Conservation (phyloP, 2,888 invertebrate species). For the Hirtodrosophila histrioides region DNA sequence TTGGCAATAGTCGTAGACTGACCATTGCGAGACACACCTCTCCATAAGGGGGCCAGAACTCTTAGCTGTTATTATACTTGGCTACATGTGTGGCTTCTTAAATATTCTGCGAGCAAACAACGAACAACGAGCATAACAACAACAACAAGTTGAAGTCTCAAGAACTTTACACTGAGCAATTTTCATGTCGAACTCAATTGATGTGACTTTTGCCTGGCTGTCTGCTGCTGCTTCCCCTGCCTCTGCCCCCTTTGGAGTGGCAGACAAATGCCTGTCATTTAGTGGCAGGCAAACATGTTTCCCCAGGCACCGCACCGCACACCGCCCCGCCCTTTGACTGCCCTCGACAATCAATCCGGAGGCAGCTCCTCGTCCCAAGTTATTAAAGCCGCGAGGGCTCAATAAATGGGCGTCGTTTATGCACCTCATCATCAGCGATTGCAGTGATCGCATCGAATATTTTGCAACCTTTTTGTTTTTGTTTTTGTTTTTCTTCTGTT, state of each 20-base stretch:
- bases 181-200: constrained; percentile 79
- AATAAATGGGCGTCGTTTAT: constrained; percentile 81
- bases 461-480: constrained; percentile 38
- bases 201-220: constrained; percentile 52
- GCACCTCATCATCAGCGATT: constrained; percentile 80
- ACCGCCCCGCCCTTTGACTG: neutral
- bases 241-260: constrained; percentile 25
- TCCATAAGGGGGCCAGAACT: constrained; percentile 27
- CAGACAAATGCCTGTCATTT: constrained; percentile 80
- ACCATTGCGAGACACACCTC: constrained; percentile 44
- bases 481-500: constrained; percentile 11
- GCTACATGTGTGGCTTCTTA: constrained; percentile 70
- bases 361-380: constrained; percentile 39
- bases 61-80: neutral
- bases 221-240: constrained; percentile 12
- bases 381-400: constrained; percentile 75
- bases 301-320: neutral
- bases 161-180: constrained; percentile 58
- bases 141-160: constrained; percentile 19
- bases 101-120: constrained; percentile 60
- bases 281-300: constrained; percentile 74
- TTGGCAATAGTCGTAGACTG: constrained; percentile 31
- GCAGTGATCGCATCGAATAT: constrained; percentile 67
- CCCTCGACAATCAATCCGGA: constrained; percentile 28
- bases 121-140: constrained; percentile 23